These are phyloP conservation scores for Celastrina argiolus DNA, from an alignment of 2,888 invertebrate genomes.

Conservation along the genomic window DNA sequence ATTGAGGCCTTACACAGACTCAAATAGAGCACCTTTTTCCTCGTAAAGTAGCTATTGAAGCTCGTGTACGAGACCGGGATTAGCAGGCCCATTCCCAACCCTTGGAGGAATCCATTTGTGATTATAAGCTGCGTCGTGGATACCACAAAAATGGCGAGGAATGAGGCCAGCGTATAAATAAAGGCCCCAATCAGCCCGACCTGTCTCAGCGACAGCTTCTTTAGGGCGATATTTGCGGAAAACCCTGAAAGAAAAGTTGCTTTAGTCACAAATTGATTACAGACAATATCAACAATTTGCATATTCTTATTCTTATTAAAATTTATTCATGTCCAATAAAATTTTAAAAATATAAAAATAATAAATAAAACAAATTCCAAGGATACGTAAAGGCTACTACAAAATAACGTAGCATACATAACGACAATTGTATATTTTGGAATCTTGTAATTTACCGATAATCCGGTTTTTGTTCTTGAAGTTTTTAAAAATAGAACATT, in stretches of 20 bases:
- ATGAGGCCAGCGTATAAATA: slow-evolving; percentile 80
- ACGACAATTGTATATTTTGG: neutral
- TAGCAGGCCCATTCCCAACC: slow-evolving; percentile 83
- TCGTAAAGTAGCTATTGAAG: slow-evolving; percentile 85
- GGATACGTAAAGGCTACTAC: neutral
- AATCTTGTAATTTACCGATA: neutral
- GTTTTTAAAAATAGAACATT: neutral
- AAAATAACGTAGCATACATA: neutral
- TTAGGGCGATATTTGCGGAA: slow-evolving; percentile 81
- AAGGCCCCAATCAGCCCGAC: slow-evolving; percentile 82
- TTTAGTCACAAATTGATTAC: neutral
- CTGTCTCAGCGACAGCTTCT: slow-evolving; percentile 80
- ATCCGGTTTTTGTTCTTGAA: neutral
- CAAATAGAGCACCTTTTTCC: slow-evolving; percentile 83
- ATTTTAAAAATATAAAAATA: neutral
- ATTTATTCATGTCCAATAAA: too few relatives aligned
- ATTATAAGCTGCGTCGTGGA: slow-evolving; percentile 80
- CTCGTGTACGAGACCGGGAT: slow-evolving; percentile 85
- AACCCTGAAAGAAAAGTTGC: slow-evolving; percentile 72
- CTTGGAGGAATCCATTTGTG: slow-evolving; percentile 81
- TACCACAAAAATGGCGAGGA: slow-evolving; percentile 80
- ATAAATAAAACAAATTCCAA: neutral
- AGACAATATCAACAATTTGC: too few relatives aligned
- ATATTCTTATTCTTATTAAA: too few relatives aligned
- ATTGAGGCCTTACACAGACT: slow-evolving; percentile 84